Evolutionary conservation across 1,140 invertebrate genomes (phyloP), one percentile per base, ranked within the genome.

Genomic region (Capitella teleta): DNA sequence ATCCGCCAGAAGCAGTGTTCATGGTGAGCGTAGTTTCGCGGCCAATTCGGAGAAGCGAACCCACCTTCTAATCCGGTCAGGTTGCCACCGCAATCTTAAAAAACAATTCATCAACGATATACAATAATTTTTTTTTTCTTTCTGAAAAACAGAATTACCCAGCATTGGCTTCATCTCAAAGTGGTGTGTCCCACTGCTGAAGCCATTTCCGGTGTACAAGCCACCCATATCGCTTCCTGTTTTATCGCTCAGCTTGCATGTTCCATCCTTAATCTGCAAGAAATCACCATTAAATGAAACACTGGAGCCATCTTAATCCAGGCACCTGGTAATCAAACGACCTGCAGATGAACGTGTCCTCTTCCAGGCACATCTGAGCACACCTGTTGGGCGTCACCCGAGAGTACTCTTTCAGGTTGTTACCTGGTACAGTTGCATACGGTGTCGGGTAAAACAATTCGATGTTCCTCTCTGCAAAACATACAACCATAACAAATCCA

Each of bases 291-390:
- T n/a, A n/a, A n/a, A n/a, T n/a, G n/a, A n/a, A n/a, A n/a, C n/a
- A n/a, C n/a, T n/a, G n/a, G n/a, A n/a, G n/a, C n/a, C n/a, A n/a
- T n/a, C n/a, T n/a, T n/a, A n/a, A n/a, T n/a, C n/a, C n/a, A n/a
- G n/a, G n/a, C n/a, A 68, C 66, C 61, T 66, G 60, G 52, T 68
- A 68, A 51, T 69, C 67, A 43, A 69, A 69, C 1, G 67, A 69
- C 25, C 64, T 49, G 47, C 67, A 69, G 18, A 69, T 53, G 48
- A 69, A 66, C 0, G 58, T 51, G 12, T 50, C 59, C 47, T 69
- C 64, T 46, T 66, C 58, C 18, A 69, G 44, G 54, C 67, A 69
- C 28, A 58, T 60, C 30, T 58, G 44, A 10, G 67, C 67, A 51
- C 67, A 69, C 12, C 54, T 60, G 46, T 66, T 63, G 1, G 67